Conservation (phyloP, 2,113 vertebrate genomes). For the Helogale parvula region DNA sequence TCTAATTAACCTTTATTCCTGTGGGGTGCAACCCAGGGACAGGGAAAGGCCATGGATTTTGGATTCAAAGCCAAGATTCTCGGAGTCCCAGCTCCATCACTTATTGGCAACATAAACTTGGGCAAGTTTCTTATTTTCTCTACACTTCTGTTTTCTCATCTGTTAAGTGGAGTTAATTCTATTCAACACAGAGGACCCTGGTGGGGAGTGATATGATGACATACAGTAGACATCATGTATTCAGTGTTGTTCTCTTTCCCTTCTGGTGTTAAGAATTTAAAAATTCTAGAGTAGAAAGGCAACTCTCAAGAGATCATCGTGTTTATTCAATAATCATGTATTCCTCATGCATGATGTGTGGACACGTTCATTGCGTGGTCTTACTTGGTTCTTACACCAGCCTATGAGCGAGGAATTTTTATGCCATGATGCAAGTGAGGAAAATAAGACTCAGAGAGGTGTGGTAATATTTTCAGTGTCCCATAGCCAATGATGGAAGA, state of each 20-base stretch:
- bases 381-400: background rate
- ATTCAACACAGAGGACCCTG: background rate
- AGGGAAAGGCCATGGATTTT: background rate
- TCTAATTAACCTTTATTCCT: background rate
- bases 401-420: background rate
- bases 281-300: background rate
- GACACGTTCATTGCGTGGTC: accelerated
- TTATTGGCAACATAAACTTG: background rate
- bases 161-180: background rate
- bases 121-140: background rate
- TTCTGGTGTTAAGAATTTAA: background rate
- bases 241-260: background rate
- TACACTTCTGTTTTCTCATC: background rate
- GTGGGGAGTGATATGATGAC: no score
- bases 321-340: background rate
- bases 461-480: background rate
- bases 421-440: background rate
- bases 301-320: background rate
- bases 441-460: background rate
- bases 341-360: background rate
- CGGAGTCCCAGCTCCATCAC: no score
- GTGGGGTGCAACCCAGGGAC: background rate
- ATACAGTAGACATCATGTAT: no score
- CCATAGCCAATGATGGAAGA: background rate
- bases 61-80: background rate